A percentile compares a stretch with the other conserved stretches of the same genome.
Conservation (phyloP, 2,888 invertebrate species). For the Steromphala cineraria region DNA sequence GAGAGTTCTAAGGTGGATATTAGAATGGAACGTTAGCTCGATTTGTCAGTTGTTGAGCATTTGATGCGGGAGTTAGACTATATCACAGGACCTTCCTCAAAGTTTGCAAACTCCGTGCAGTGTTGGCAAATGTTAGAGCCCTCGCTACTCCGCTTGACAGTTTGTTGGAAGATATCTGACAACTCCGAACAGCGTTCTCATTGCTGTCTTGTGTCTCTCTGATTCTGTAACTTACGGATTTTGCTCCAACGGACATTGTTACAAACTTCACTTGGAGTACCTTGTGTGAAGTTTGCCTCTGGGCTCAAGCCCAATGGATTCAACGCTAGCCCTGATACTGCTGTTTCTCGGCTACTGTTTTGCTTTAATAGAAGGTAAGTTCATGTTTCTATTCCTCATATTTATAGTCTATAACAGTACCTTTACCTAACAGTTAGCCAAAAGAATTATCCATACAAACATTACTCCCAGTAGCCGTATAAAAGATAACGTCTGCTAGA, state of each 20-base stretch:
- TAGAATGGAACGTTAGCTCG: not conserved
- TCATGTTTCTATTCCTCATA: not conserved
- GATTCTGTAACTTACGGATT: no score
- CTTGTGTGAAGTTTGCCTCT: no score
- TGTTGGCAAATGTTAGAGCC: no score
- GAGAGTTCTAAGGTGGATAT: not conserved
- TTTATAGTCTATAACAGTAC: not conserved
- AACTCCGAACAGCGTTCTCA: no score
- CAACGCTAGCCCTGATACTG: not conserved
- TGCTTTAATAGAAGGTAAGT: slow-evolving; percentile 19
- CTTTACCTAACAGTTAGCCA: no score
- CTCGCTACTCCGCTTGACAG: no score
- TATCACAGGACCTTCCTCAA: not conserved
- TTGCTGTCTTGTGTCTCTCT: no score
- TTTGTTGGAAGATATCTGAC: no score
- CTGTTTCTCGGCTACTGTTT: slow-evolving; percentile 17
- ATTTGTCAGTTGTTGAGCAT: no score
- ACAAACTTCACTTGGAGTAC: no score
- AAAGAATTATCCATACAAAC: not conserved
- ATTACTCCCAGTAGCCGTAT: not conserved
- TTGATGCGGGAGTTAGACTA: no score
- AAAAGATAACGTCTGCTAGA: not conserved
- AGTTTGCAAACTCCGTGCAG: not conserved
- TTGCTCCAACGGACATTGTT: no score
- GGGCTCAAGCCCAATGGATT: not conserved